Evolutionary conservation across 1,140 invertebrate species (phyloP).

Genomic region (Pachypsylla venusta): DNA sequence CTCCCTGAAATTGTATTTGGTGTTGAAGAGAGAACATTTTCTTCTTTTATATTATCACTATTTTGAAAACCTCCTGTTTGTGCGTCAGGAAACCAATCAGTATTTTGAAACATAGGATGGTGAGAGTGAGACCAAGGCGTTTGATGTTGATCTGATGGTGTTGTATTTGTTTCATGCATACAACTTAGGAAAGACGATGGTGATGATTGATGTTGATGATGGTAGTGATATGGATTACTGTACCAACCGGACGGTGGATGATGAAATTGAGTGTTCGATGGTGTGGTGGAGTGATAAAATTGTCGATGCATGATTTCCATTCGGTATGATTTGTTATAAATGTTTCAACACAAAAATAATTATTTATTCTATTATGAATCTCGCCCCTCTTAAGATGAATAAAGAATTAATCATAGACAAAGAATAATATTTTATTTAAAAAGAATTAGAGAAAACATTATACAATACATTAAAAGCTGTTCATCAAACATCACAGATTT

Average conservation of each 20-base stretch:
- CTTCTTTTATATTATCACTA: neutral
- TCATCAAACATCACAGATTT: too few species aligned
- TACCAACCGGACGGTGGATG: neutral
- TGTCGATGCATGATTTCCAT: neutral
- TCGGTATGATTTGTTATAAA: too few species aligned
- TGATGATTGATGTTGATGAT: neutral
- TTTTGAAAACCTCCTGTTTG: neutral
- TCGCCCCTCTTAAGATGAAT: too few species aligned
- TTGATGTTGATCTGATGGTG: neutral
- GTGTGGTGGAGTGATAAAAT: neutral
- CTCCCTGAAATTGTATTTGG: neutral
- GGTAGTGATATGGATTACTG: neutral
- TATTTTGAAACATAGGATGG: neutral
- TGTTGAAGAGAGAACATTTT: neutral
- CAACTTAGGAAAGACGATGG: neutral
- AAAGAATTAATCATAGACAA: too few species aligned
- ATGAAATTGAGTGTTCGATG: neutral
- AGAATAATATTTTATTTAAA: too few species aligned
- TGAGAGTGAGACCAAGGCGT: neutral
- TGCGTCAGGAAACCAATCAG: neutral
- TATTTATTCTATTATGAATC: too few species aligned
- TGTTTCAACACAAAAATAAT: too few species aligned
- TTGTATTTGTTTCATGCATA: neutral
- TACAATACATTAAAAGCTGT: too few species aligned
- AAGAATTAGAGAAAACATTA: too few species aligned